Evolutionary conservation across 2,113 vertebrate genomes (phyloP).

Genomic region (Natator depressus): DNA sequence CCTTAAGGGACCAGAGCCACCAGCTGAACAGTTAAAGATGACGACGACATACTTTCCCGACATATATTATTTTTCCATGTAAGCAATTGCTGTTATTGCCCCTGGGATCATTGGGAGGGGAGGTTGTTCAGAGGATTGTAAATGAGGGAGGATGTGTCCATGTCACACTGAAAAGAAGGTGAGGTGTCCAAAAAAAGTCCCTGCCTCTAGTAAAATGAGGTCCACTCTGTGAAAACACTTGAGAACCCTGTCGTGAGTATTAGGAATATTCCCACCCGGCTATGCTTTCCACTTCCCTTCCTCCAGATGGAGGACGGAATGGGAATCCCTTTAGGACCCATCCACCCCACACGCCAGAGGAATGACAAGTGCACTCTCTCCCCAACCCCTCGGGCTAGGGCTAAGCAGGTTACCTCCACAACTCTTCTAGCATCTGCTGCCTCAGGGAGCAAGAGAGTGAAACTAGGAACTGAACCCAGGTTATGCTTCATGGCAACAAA

Average conservation of each 20-base stretch:
- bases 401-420: background rate
- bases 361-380: background rate
- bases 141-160: background rate
- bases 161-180: background rate
- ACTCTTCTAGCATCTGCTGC: background rate
- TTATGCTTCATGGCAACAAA: constrained; percentile 6
- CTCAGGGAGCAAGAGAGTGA: constrained; percentile 55
- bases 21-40: constrained; percentile 61
- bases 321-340: background rate
- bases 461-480: constrained; percentile 13
- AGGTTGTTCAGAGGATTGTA: constrained; percentile 14
- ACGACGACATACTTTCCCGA: constrained; percentile 72
- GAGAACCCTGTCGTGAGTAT: background rate
- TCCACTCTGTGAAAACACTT: background rate
- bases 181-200: background rate
- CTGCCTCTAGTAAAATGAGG: background rate
- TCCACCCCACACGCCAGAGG: background rate
- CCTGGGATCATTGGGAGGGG: constrained; percentile 62
- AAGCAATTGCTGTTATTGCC: constrained; percentile 67
- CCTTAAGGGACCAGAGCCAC: constrained; percentile 68
- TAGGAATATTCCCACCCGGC: background rate
- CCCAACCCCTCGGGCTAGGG: background rate
- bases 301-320: background rate
- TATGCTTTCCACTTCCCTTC: background rate
- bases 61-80: constrained; percentile 58